Evolutionary conservation across 2,113 vertebrate species (phyloP).

Genomic region (Chauna torquata): DNA sequence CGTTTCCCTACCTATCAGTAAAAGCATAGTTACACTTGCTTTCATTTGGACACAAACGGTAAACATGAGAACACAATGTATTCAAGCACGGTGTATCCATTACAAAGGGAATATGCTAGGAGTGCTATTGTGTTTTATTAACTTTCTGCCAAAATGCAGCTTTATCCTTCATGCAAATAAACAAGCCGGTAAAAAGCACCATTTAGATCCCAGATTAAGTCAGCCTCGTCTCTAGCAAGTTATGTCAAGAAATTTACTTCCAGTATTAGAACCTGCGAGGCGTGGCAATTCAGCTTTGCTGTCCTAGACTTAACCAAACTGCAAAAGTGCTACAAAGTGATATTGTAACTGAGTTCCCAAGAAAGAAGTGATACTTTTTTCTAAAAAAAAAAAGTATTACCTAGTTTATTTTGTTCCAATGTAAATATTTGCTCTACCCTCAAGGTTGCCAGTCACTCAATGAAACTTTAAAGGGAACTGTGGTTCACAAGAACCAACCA

Average conservation of each 20-base stretch:
- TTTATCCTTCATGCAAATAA: not conserved
- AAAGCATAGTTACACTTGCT: not conserved
- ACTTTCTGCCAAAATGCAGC: not conserved
- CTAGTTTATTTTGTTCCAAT: not conserved
- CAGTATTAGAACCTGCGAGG: rapidly evolving
- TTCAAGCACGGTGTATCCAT: too few relatives aligned
- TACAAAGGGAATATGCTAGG: not conserved
- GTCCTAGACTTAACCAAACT: not conserved
- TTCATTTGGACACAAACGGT: not conserved
- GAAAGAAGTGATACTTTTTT: not conserved
- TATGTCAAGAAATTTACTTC: not conserved
- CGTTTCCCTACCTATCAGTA: not conserved
- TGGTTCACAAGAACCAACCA: not conserved
- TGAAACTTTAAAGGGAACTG: not conserved
- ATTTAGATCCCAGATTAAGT: not conserved
- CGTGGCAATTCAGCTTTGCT: not conserved
- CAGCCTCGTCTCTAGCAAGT: not conserved
- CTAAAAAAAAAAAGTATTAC: not conserved
- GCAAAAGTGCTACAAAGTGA: not conserved
- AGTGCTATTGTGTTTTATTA: not conserved
- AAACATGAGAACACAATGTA: not conserved
- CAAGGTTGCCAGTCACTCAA: not conserved
- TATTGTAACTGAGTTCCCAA: not conserved
- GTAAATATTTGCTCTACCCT: not conserved
- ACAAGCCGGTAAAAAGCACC: too few relatives aligned